Base-by-base conservation (phyloP, 2,113 vertebrate species). In the Hippocampus mohnikei region DNA sequence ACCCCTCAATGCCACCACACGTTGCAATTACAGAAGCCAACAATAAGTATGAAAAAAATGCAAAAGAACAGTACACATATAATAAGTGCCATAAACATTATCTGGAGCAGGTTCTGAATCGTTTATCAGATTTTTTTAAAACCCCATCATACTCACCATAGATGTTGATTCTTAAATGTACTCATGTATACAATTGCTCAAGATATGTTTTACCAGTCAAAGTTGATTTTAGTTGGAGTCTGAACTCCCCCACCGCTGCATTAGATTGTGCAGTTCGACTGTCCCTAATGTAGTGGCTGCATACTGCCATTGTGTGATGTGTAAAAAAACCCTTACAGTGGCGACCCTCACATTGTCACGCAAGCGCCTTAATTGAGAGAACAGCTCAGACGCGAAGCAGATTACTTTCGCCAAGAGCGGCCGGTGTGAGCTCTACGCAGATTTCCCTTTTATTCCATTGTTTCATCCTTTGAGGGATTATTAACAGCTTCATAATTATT, bases 401-500 rank as follows among this genome's bases (percentile, higher is more conserved):
- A 86, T 87, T 81, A 82, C 72, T 66, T 40, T 55, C 2, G 52
- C 21, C 8, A n/a, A 53, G 53, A 76, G 40, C 77, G 42, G 29
- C 80, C 71, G 69, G 74, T 73, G 67, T 23, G 40, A 53, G 78
- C 72, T 73, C 55, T 18, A 18, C 56, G 56, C 56, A 33, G 69
- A 61, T 74, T 73, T 72, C 60, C 70, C 74, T 74, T 79, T 77
- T 50, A 70, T 72, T 41, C 20, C 68, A 42, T 53, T 46, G 60
- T 77, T 84, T 78, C 0, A 66, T 73, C 60, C 58, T 60, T 60
- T 60, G 8, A 60, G 16, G 27, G 58, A 60, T 72, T 70, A 72
- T 79, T 85, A 79, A 85, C 61, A 69, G 68, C 40, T 72, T 75
- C 42, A 75, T 83, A 75, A 78, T 7, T 83, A 74, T 83, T 82